Conservation (phyloP, 2,888 invertebrate genomes). For the Cistogaster globosa region DNA sequence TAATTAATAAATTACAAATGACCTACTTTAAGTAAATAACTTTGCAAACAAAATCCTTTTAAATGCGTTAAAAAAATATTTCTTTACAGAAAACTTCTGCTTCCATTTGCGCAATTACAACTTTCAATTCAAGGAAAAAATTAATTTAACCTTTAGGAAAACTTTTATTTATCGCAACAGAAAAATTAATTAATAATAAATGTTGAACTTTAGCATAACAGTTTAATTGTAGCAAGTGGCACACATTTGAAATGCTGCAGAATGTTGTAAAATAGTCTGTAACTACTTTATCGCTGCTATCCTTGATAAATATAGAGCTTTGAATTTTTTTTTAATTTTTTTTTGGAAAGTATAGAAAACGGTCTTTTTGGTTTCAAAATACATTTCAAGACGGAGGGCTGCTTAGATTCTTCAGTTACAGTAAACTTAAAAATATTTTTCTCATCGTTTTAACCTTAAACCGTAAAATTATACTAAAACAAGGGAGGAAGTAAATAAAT, state of each 20-base stretch:
- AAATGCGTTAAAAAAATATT: conserved; percentile 10
- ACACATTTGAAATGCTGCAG: background rate
- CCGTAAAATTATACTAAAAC: no score
- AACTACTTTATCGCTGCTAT: no score
- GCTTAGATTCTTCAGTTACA: background rate
- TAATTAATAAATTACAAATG: conserved; percentile 24
- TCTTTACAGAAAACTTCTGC: conserved; percentile 14
- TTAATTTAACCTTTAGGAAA: conserved; percentile 32
- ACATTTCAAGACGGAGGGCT: no score
- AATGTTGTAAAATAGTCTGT: background rate
- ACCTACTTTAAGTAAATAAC: conserved; percentile 26
- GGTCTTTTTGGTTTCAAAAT: no score
- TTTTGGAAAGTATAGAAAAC: no score
- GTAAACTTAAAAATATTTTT: background rate
- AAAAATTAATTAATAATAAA: conserved; percentile 46
- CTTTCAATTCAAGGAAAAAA: conserved; percentile 29
- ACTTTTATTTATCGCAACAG: conserved; percentile 36
- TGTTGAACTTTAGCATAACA: conserved; percentile 23
- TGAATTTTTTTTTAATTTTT: no score
- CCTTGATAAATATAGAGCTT: no score
- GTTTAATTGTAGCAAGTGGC: conserved; percentile 22
- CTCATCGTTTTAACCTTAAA: background rate
- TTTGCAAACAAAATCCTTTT: conserved; percentile 27
- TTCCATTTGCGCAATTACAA: conserved; percentile 27
- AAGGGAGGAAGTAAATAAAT: no score